Evolutionary conservation across 2,113 vertebrate species (phyloP).

Genomic region (Acrocephalus arundinaceus): DNA sequence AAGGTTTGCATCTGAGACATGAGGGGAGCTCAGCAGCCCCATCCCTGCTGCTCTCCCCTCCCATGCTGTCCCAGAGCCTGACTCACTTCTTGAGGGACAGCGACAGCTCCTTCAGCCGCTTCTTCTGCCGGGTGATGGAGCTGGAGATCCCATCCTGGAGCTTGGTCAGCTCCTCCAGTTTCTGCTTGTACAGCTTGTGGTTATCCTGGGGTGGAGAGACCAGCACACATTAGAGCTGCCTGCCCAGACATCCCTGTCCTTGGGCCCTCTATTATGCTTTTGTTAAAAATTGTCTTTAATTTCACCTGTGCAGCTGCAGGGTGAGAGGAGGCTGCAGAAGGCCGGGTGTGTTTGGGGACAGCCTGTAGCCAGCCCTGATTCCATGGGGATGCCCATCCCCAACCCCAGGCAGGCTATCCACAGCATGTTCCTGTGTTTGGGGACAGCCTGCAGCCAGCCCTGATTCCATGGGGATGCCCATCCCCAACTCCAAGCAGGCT

Average conservation of each 20-base stretch:
- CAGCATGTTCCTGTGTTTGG: background rate
- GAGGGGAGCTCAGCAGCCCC: rapidly evolving
- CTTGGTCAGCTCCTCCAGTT: constrained; percentile 88
- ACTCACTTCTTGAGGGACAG: constrained; percentile 78
- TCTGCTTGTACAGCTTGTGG: constrained; percentile 86
- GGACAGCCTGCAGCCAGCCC: background rate
- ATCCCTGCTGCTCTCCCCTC: background rate
- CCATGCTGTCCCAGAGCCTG: rapidly evolving
- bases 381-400: background rate
- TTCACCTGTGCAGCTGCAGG: background rate
- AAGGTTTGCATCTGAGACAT: rapidly evolving
- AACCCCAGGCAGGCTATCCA: background rate
- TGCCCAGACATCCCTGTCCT: background rate
- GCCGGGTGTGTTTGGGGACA: background rate
- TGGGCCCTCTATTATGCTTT: background rate
- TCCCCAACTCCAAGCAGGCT: background rate
- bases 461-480: background rate
- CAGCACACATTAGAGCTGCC: rapidly evolving
- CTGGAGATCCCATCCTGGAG: constrained; percentile 84
- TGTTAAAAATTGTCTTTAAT: background rate
- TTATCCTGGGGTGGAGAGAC: constrained; percentile 77
- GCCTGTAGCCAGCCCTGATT: background rate
- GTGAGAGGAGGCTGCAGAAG: background rate
- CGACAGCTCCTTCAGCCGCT: constrained; percentile 80
- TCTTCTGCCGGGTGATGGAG: constrained; percentile 82